Base-by-base conservation (phyloP, 2,113 vertebrate species). In the Hippocampus barbouri region DNA sequence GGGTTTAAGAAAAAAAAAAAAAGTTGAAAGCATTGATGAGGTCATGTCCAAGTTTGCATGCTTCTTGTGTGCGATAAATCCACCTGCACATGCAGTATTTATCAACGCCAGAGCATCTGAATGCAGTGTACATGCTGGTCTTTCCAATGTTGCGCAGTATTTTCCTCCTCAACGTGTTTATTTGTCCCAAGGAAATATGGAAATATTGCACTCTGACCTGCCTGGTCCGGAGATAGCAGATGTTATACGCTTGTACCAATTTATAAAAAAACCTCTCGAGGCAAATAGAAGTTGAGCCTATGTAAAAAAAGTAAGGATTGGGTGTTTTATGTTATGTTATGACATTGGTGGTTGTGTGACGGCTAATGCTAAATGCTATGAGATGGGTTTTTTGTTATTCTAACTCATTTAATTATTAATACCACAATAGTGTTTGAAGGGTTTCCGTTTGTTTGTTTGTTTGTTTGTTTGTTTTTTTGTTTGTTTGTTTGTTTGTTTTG, bases 71-170 rank as follows among this genome's bases (percentile, higher is more conserved):
- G 27, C 41, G 40, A 49, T 49, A 66, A 68, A 65, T 18, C 11
- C 12, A 56, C 18, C 47, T 57, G 64, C 23, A 38, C 4, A 49
- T 67, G 20, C 27, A 66, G 27, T 60, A 65, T 82, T 70, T n/a
- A 60, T 65, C 34, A 64, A 43, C 57, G 59, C 40, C 3, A 9
- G 12, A n/a, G 40, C n/a, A 20, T 51, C 23, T 4, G 41, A 41
- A 69, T 54, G 69, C 56, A 69, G 16, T 63, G 65, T 45, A 4
- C 3, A 64, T 47, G 23, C n/a, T 8, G 8, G n/a, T 68, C 51
- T 53, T 12, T 59, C 53, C 21, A 67, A 23, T 56, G 34, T 54
- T 61, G 27, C 23, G 15, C 11, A 20, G 3, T 65, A 61, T 34
- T 45, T 71, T 60, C 53, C 6, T 21, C 56, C 18, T 34, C 21